Percentiles rank a stretch among this genome's conserved stretches.
Evolutionary conservation across 2,113 vertebrate species (phyloP).

Genomic region (Psilopogon haemacephalus): DNA sequence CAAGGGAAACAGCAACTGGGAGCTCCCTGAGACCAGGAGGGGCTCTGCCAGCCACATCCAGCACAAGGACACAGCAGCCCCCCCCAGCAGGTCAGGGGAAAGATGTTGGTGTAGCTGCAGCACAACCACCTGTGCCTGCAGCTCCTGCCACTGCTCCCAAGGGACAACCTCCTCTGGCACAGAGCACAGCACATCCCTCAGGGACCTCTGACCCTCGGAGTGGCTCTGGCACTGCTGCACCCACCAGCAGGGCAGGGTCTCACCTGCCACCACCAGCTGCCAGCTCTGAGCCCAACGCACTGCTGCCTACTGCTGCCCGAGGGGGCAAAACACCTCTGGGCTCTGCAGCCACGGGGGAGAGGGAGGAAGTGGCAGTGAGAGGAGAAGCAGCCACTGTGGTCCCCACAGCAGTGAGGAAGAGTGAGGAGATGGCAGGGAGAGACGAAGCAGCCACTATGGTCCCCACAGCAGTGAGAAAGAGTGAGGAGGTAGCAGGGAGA

Average conservation of each 20-base stretch:
- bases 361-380: accelerated
- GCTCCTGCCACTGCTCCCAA: neutral
- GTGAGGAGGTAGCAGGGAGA: accelerated
- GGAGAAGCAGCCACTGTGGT: neutral
- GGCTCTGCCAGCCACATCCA: accelerated
- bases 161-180: accelerated
- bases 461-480: neutral
- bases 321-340: neutral
- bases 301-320: neutral
- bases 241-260: accelerated
- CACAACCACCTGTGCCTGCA: neutral
- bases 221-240: accelerated
- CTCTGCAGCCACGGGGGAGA: neutral
- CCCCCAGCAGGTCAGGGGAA: neutral
- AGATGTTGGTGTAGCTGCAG: neutral
- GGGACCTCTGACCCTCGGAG: neutral
- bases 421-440: accelerated
- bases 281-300: accelerated
- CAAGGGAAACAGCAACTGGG: neutral
- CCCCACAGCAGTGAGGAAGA: neutral
- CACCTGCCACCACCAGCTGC: neutral
- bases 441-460: neutral
- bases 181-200: neutral
- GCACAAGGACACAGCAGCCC: neutral
- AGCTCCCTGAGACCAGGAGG: accelerated